Conservation (phyloP, 2,888 invertebrate genomes). For the Drosophila niveifrons region DNA sequence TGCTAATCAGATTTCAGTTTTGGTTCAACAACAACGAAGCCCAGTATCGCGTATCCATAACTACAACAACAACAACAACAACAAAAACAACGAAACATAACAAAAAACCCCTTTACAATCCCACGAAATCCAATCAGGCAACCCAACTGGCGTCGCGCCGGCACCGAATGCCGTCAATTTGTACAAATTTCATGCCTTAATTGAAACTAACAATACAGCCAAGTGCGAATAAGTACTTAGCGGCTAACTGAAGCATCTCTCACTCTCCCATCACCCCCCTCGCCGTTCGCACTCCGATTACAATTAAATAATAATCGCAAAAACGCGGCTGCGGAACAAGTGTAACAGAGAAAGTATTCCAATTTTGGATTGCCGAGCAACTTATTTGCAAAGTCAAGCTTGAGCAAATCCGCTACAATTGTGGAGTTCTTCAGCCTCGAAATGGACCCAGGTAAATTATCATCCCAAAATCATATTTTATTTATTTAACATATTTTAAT, state of each 20-base stretch:
- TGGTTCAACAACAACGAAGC: conserved; percentile 68
- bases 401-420: conserved; percentile 55
- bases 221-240: conserved; percentile 70
- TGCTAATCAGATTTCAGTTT: conserved; percentile 81
- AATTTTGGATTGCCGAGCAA: conserved; percentile 34
- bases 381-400: conserved; percentile 8
- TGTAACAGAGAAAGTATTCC: conserved; percentile 47
- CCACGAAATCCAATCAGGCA: conserved; percentile 53
- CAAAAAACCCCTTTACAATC: conserved; percentile 12
- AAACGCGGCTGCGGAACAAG: conserved; percentile 11
- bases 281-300: conserved; percentile 8
- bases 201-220: conserved; percentile 75
- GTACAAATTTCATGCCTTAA: conserved; percentile 78
- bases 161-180: conserved; percentile 62
- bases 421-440: conserved; percentile 72
- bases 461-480: neutral
- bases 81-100: conserved; percentile 17
- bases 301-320: conserved; percentile 43
- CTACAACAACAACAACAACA: conserved; percentile 19
- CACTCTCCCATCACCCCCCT: neutral
- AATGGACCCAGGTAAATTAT: conserved; percentile 70
- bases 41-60: conserved; percentile 20
- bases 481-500: neutral
- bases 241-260: conserved; percentile 41
- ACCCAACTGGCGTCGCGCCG: conserved; percentile 67